Percentiles rank a stretch among this genome's conserved stretches.
These are phyloP conservation scores for Rhopalosiphum maidis DNA, from an alignment of 1,140 invertebrate genomes.

Conservation along the genomic window DNA sequence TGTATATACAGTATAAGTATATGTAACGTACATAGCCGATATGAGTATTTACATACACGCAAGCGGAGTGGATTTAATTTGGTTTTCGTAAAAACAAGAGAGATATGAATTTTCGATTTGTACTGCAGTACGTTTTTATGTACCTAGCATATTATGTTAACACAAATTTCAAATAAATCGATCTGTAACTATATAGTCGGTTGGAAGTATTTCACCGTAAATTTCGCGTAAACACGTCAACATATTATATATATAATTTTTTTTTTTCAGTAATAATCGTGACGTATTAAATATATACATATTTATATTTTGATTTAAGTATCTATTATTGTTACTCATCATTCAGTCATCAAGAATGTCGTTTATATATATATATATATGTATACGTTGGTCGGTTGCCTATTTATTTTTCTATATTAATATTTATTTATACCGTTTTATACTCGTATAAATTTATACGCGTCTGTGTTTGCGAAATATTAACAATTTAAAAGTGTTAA, in stretches of 20 bases:
- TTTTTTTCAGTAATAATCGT: background rate
- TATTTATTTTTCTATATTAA: background rate
- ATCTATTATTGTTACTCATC: background rate
- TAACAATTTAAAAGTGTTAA: background rate
- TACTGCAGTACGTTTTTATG: background rate
- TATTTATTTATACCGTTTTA: background rate
- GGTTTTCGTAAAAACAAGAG: background rate
- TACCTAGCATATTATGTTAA: background rate
- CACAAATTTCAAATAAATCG: background rate
- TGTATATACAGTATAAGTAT: background rate
- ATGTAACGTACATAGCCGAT: background rate
- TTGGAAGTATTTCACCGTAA: background rate
- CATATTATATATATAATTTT: background rate
- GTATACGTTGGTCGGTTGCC: background rate
- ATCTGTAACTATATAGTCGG: background rate
- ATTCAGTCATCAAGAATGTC: background rate
- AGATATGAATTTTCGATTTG: background rate
- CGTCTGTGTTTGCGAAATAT: background rate
- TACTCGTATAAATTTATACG: background rate
- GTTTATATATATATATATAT: too few species aligned
- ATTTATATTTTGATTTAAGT: background rate
- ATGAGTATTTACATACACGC: background rate
- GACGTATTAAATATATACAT: background rate
- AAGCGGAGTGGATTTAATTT: background rate
- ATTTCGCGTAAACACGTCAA: background rate